phyloP scores from a whole-genome alignment of 2,113 vertebrate genomes.

The Heloderma charlesbogerti region DNA sequence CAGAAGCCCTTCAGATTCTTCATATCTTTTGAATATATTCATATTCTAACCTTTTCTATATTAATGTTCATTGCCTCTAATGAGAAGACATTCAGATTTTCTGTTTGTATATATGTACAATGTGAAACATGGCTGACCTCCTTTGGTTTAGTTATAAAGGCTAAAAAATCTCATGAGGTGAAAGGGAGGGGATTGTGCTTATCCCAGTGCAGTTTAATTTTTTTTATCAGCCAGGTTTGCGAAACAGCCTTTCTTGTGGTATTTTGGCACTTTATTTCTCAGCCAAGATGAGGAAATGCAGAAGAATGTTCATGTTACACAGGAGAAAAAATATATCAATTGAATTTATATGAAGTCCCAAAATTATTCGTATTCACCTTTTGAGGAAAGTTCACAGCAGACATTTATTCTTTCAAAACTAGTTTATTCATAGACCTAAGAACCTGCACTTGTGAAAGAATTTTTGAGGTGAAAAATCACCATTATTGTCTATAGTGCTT shows the following conservation, averaged over 20 bases:
- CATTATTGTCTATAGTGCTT: accelerated
- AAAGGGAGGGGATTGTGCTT: background rate
- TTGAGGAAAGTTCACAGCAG: background rate
- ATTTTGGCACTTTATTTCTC: background rate
- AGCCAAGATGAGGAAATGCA: background rate
- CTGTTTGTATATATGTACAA: background rate
- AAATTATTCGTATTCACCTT: background rate
- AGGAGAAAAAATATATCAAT: accelerated
- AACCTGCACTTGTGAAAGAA: background rate
- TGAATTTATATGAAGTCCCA: background rate
- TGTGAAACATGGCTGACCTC: background rate
- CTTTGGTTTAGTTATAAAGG: background rate
- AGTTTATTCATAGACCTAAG: background rate
- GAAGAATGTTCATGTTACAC: background rate
- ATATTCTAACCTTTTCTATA: background rate
- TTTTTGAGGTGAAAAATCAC: background rate
- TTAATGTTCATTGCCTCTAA: background rate
- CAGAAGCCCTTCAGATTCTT: background rate
- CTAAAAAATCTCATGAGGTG: background rate
- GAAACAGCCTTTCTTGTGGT: background rate
- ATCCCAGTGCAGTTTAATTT: background rate
- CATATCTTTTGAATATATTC: background rate
- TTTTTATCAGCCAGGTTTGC: background rate
- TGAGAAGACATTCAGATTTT: background rate
- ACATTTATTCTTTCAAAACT: constrained; percentile 9